Base-by-base conservation (phyloP, 2,888 invertebrate genomes). In the Sphecodes monilicornis region DNA sequence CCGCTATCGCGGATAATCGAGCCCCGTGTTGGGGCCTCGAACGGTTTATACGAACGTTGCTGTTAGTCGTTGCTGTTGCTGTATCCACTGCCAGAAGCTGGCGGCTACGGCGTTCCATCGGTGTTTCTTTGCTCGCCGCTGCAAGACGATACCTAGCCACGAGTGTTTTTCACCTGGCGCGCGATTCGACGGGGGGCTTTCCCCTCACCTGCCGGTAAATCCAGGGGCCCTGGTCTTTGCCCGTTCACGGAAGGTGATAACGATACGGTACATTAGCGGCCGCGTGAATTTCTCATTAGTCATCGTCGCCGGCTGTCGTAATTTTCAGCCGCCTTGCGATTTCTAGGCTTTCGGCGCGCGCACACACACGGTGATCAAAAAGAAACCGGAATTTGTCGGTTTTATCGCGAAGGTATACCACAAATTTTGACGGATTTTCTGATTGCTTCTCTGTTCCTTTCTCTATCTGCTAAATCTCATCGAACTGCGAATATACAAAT, bases 201-300 rank as follows among this genome's bases (percentile, higher is more conserved):
- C 73, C 82, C 76, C 75, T 29, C 82, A 68, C 76, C 32, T 64
- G 64, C 85, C 73, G 87, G 88, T 85, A 87, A 90, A 87, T 88
- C 89, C 68, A 75, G 84, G 84, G 89, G 81, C 81, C 76, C 50
- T 81, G 69, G 82, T 74, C 76, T 72, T 70, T 70, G 69, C 78
- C 71, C 84, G 82, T 68, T 74, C 85, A 81, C 68, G 85, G 81
- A 78, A 90, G 88, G 90, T 89, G 90, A 90, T 90, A 90, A 90
- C 90, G 90, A 88, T 90, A 90, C 88, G 88, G 89, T 89, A 86
- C 90, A 90, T 90, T 90, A 90, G 84, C 88, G 86, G 84, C 78
- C 70, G 88, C 90, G 89, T 84, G 90, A 89, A 90, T 90, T 88
- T 89, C 87, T 89, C 90, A 90, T 90, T 90, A 90, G 90, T 90